Percentiles rank a stretch among this genome's conserved stretches.
Conservation (phyloP, 1,140 invertebrate species). For the Diabrotica virgifera region DNA sequence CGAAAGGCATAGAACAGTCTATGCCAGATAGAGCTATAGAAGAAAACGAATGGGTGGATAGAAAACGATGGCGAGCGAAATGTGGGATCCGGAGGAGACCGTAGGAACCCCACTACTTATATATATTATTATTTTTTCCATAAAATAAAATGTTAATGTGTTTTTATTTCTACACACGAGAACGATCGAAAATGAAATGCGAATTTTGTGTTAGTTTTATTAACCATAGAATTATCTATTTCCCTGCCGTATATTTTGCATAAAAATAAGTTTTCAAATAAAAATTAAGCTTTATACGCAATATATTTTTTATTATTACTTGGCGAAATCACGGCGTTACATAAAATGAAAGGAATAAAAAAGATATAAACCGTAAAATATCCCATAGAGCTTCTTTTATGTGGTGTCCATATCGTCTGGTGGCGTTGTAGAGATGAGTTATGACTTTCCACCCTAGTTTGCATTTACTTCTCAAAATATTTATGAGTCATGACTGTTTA, state of each 20-base stretch:
- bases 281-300: slow-evolving; percentile 28
- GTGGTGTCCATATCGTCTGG: slow-evolving; percentile 26
- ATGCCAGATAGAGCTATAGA: too few relatives aligned
- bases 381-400: slow-evolving; percentile 25
- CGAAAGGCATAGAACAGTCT: too few relatives aligned
- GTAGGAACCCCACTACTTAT: too few relatives aligned
- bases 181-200: too few relatives aligned
- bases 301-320: slow-evolving; percentile 33
- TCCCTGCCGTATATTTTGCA: neutral
- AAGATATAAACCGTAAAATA: slow-evolving; percentile 37
- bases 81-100: too few relatives aligned
- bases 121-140: too few relatives aligned
- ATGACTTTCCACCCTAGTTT: slow-evolving; percentile 23
- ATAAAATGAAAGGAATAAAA: slow-evolving; percentile 39
- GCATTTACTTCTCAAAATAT: slow-evolving; percentile 22
- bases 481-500: slow-evolving; percentile 13
- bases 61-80: too few relatives aligned
- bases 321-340: slow-evolving; percentile 35
- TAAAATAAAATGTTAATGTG: too few relatives aligned
- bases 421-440: slow-evolving; percentile 26
- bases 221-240: slow-evolving; percentile 4
- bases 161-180: too few relatives aligned
- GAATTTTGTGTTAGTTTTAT: neutral
- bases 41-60: too few relatives aligned
- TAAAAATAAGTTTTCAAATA: slow-evolving; percentile 19